phyloP scores from a whole-genome alignment of 2,888 invertebrate genomes.

The Panorpa germanica region DNA sequence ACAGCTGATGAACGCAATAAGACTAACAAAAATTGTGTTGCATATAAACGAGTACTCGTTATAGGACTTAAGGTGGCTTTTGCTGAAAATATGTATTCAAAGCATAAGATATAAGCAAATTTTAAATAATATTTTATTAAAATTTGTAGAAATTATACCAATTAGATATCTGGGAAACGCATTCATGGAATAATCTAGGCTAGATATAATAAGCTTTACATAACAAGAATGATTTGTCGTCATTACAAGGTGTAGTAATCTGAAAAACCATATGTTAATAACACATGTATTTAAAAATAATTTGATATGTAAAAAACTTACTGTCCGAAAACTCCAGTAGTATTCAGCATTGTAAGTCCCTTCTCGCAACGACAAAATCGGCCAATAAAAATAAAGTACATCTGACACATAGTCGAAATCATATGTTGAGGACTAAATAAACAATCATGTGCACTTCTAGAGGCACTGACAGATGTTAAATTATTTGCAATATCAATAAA shows the following conservation, averaged over 20 bases:
- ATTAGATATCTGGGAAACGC: constrained; percentile 49
- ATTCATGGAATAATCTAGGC: constrained; percentile 69
- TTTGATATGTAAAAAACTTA: constrained; percentile 25
- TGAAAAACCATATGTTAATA: constrained; percentile 21
- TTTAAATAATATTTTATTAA: constrained; percentile 6
- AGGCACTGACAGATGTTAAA: constrained; percentile 48
- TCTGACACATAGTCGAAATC: constrained; percentile 78
- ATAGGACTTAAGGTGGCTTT: too few species aligned
- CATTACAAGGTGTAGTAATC: constrained; percentile 60
- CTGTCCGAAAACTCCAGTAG: constrained; percentile 56
- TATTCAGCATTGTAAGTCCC: constrained; percentile 52
- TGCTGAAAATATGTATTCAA: constrained; percentile 19
- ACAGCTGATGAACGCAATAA: constrained; percentile 53
- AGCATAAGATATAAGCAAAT: not conserved
- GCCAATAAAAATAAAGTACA: constrained; percentile 87
- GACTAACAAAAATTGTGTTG: constrained; percentile 79
- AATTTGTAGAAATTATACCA: constrained; percentile 13
- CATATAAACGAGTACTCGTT: constrained; percentile 60
- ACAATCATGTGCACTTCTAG: constrained; percentile 67
- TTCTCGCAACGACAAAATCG: constrained; percentile 55
- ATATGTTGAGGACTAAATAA: constrained; percentile 76
- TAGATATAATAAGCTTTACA: constrained; percentile 81
- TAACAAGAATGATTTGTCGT: constrained; percentile 80
- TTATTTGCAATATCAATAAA: constrained; percentile 63
- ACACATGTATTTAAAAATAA: too few species aligned